Conservation (phyloP, 2,113 vertebrate genomes). For the Cyprinodon variegatus region DNA sequence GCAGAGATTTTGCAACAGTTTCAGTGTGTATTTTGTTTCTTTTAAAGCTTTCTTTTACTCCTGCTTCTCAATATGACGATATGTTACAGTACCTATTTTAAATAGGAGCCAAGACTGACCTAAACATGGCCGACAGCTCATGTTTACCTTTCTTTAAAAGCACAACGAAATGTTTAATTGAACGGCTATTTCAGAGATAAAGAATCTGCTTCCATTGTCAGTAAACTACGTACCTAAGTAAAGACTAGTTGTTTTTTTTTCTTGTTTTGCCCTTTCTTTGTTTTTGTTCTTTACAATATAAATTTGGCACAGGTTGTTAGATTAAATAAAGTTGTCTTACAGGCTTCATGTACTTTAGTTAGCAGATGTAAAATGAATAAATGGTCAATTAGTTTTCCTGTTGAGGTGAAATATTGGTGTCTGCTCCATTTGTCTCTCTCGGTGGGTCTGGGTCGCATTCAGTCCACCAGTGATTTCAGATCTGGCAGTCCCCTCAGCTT, state of each 20-base stretch:
- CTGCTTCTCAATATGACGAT: neutral
- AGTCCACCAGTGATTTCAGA: slow-evolving; percentile 86
- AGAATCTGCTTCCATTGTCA: neutral
- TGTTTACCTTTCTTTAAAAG: neutral
- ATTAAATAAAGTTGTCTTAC: neutral
- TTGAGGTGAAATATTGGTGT: slow-evolving; percentile 3
- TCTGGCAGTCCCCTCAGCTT: slow-evolving; percentile 85
- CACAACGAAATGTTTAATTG: neutral
- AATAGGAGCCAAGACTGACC: neutral
- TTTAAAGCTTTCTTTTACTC: neutral
- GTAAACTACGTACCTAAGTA: neutral
- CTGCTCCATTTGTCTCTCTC: neutral
- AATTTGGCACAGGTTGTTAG: neutral
- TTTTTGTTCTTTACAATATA: too few relatives aligned
- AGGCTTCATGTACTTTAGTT: neutral
- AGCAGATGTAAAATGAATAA: neutral
- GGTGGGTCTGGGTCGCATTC: neutral
- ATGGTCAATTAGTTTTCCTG: slow-evolving; percentile 2
- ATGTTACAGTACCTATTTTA: neutral
- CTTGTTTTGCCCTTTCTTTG: neutral
- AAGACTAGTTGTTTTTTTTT: neutral
- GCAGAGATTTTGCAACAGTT: too few relatives aligned
- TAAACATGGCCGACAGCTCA: too few relatives aligned
- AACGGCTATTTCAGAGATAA: neutral
- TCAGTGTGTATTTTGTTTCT: neutral